Evolutionary conservation across 2,888 invertebrate species (phyloP).

Genomic region (Philereme transversata): DNA sequence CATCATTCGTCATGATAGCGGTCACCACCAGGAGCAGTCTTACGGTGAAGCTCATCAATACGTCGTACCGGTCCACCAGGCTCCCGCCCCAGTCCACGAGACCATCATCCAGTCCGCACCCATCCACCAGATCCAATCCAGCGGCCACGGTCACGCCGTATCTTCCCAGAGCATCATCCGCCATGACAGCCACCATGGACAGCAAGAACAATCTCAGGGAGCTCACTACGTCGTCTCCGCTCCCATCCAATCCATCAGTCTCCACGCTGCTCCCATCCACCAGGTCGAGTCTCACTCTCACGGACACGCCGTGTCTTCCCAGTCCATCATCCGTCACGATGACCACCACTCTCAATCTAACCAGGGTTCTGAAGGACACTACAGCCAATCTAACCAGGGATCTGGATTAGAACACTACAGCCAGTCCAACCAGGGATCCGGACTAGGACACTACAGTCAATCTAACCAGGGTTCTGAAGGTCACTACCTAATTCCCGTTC

Average conservation of each 20-base stretch:
- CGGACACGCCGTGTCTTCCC: conserved; percentile 41
- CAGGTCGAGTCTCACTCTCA: conserved; percentile 30
- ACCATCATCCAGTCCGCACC: conserved; percentile 30
- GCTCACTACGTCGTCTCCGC: conserved; percentile 31
- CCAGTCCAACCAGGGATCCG: conserved; percentile 23
- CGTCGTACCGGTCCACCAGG: conserved; percentile 33
- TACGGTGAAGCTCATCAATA: conserved; percentile 32
- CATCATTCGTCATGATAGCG: conserved; percentile 45
- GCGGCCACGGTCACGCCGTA: conserved; percentile 47
- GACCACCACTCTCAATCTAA: conserved; percentile 29
- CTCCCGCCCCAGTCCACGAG: conserved; percentile 37
- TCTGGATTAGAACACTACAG: conserved; percentile 34
- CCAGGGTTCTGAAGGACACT: conserved; percentile 34
- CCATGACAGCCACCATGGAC: conserved; percentile 38
- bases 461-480: conserved; percentile 25
- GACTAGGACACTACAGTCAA: conserved; percentile 39
- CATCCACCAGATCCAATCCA: conserved; percentile 32
- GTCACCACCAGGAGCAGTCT: conserved; percentile 36
- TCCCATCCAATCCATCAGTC: conserved; percentile 30
- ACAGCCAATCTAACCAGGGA: conserved; percentile 32
- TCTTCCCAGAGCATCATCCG: conserved; percentile 56
- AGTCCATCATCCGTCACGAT: conserved; percentile 43
- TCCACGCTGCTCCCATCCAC: conserved; percentile 25
- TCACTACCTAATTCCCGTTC: conserved; percentile 43
- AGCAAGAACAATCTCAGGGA: conserved; percentile 31